Conservation (phyloP, 2,888 invertebrate species). For the Drosophila paramelanica region DNA sequence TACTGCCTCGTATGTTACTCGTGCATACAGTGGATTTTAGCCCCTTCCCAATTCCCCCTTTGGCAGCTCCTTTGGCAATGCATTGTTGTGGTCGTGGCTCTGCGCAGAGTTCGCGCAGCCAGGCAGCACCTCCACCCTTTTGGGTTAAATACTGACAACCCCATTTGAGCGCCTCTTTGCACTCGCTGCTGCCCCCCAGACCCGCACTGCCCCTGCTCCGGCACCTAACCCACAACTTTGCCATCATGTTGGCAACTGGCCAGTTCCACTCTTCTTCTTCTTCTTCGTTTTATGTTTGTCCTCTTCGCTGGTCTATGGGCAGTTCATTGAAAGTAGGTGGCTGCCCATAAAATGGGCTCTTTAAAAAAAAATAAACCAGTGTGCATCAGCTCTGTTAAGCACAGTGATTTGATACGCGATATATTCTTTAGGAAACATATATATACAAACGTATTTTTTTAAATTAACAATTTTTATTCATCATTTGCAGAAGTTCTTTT, state of each 20-base stretch:
- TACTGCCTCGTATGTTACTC: conserved; percentile 72
- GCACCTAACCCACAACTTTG: conserved; percentile 71
- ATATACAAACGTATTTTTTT: no score
- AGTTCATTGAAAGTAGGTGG: conserved; percentile 75
- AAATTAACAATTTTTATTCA: no score
- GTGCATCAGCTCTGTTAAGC: conserved; percentile 4
- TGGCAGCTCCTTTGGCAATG: conserved; percentile 8
- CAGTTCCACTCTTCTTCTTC: conserved; percentile 45
- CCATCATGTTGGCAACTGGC: conserved; percentile 62
- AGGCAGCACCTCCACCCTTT: conserved; percentile 84
- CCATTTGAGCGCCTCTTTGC: conserved; percentile 84
- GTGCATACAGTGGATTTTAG: conserved; percentile 14
- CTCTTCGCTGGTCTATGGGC: conserved; percentile 32
- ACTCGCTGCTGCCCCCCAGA: conserved; percentile 52
- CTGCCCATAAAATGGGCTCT: conserved; percentile 36
- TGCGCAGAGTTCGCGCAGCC: conserved; percentile 82
- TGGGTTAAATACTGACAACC: conserved; percentile 84
- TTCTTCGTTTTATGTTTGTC: conserved; percentile 17
- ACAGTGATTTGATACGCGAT: conserved; percentile 10
- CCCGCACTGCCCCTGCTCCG: conserved; percentile 24
- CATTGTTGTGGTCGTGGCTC: conserved; percentile 62
- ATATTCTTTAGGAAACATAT: no score
- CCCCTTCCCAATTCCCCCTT: neutral
- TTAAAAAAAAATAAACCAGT: conserved; percentile 24
- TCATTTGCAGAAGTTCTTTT: no score